Evolutionary conservation across 2,113 vertebrate species (phyloP), one percentile per base, ranked within the genome.

Genomic region (Protobothrops flavoviridis): DNA sequence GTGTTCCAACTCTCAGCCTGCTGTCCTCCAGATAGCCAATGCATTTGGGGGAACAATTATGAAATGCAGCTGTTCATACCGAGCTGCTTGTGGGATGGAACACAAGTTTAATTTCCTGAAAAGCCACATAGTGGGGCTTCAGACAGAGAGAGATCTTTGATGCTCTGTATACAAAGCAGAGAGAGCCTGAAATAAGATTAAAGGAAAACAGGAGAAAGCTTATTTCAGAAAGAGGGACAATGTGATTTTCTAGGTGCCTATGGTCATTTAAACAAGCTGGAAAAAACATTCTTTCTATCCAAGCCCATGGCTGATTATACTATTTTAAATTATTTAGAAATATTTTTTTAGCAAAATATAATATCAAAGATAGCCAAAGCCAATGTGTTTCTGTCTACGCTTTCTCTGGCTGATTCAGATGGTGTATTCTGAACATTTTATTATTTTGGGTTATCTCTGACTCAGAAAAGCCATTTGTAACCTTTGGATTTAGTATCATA

Each of bases 61-160:
- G 11, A 85, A 85, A 52, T 45, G 53, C 29, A 91, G 52, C 52
- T 88, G 56, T 10, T 17, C 43, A 29, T 33, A 52, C 33, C 3
- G 21, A 87, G 50, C 33, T 53, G 50, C 21, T 52, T 69, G 87
- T 45, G 52, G 1, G 1, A 85, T 12, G 61, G 69, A 29, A 59
- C 50, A 61, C 53, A 92, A 90, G 53, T 93, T 88, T 94, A 94
- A 94, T 94, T 94, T 92, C 89, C 91, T 88, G 91, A 88, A 53
- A 55, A 88, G 89, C 29, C 53, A 59, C 15, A 88, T 92, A 89
- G 43, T n/a, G 53, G 53, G 86, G 53, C 29, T 90, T 81, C 52
- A 88, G 39, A 50, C 57, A 39, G 39, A 50, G 59, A 90, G 20
- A 90, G 64, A 90, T 50, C 43, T 87, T 92, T 91, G 85, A 45